Conservation (phyloP, 2,888 invertebrate genomes). For the Chesias legatella region DNA sequence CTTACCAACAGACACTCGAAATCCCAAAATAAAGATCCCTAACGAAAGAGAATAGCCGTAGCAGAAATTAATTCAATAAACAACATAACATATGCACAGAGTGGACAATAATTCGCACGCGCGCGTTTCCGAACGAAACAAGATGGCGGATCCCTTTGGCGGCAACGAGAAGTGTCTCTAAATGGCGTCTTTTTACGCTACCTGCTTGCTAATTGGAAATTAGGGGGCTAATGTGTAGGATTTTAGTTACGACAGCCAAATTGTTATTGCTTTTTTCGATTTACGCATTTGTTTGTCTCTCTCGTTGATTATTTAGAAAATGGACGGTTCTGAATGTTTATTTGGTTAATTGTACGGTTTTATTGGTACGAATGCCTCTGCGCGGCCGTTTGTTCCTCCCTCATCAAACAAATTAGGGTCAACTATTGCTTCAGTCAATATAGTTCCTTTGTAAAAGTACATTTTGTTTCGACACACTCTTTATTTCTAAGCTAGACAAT, state of each 20-base stretch:
- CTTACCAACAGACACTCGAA: constrained; percentile 29
- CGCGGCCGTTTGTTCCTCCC: neutral
- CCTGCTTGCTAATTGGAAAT: constrained; percentile 79
- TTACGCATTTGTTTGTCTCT: constrained; percentile 60
- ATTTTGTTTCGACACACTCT: too few relatives aligned
- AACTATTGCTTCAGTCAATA: too few relatives aligned
- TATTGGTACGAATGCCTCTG: constrained; percentile 7
- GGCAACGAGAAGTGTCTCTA: constrained; percentile 64
- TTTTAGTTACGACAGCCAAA: constrained; percentile 60
- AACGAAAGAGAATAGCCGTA: constrained; percentile 51
- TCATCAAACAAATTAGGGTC: neutral
- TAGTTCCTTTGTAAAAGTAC: too few relatives aligned
- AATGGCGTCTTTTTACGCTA: constrained; percentile 77
- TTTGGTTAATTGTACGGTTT: constrained; percentile 21
- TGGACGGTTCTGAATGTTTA: constrained; percentile 24
- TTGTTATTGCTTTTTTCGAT: constrained; percentile 68
- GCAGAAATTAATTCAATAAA: constrained; percentile 78
- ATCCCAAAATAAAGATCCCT: constrained; percentile 37
- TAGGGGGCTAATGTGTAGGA: constrained; percentile 74
- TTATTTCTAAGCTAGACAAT: too few relatives aligned
- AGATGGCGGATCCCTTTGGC: constrained; percentile 58
- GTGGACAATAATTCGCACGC: constrained; percentile 75
- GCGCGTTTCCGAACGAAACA: constrained; percentile 63
- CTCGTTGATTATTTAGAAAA: constrained; percentile 49
- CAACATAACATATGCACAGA: constrained; percentile 75